A percentile compares a stretch with the other conserved stretches of the same genome.
These are phyloP conservation scores for Reticulitermes lucifugus DNA, from an alignment of 2,888 invertebrate genomes.

Conservation along the genomic window DNA sequence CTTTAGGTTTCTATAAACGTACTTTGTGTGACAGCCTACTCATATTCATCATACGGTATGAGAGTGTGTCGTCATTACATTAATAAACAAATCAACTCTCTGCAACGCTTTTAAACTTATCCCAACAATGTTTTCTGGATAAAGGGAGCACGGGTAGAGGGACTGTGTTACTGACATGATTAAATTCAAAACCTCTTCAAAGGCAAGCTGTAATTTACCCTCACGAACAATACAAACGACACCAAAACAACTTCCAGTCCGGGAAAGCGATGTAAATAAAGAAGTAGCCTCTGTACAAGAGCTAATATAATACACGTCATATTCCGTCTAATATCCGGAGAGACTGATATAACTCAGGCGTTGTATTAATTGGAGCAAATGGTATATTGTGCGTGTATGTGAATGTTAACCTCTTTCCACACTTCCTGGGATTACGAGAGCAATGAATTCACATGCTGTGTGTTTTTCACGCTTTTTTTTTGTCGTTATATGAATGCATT, in stretches of 20 bases:
- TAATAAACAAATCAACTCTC: too few species aligned
- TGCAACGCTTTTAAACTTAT: too few species aligned
- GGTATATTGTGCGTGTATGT: not conserved
- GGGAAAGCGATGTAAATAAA: slow-evolving; percentile 4
- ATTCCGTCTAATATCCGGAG: not conserved
- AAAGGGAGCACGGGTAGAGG: too few species aligned
- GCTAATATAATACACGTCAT: not conserved
- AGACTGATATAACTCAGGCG: not conserved
- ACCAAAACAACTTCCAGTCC: not conserved
- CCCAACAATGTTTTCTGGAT: too few species aligned
- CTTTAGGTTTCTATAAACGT: too few species aligned
- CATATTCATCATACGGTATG: too few species aligned
- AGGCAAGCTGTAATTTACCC: not conserved
- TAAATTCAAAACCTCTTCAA: too few species aligned
- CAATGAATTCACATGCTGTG: not conserved
- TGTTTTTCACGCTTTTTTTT: not conserved
- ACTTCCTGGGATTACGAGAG: not conserved
- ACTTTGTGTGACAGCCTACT: too few species aligned
- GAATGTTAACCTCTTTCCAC: not conserved
- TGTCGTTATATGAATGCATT: not conserved
- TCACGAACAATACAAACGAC: not conserved
- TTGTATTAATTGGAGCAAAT: slow-evolving; percentile 14
- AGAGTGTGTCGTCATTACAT: too few species aligned
- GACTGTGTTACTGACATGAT: too few species aligned
- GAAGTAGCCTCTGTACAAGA: not conserved